Percentiles rank a stretch among this genome's conserved stretches.
These are phyloP conservation scores for Trichosurus vulpecula DNA, from an alignment of 2,797 vertebrate genomes.

Conservation along the genomic window DNA sequence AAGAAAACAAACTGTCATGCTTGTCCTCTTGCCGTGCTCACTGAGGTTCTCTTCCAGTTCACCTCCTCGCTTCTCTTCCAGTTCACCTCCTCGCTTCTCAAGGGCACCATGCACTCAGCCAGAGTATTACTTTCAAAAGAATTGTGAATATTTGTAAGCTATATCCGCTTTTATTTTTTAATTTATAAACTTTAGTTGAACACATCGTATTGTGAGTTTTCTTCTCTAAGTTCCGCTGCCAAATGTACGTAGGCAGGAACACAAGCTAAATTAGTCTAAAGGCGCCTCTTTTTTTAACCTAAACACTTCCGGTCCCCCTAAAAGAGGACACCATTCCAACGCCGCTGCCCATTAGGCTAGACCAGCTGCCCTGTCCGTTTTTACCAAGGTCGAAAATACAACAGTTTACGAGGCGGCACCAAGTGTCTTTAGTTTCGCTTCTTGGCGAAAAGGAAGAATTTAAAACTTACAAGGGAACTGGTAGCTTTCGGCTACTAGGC, in stretches of 20 bases:
- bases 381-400: neutral
- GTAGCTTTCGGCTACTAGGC: neutral
- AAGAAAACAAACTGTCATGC: neutral
- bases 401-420: neutral
- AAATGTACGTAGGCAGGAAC: neutral
- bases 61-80: constrained; percentile 58
- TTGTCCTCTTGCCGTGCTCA: neutral
- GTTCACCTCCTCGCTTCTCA: constrained; percentile 62
- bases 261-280: neutral
- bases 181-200: constrained; percentile 88
- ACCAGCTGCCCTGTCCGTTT: neutral
- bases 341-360: neutral
- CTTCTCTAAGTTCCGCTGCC: constrained; percentile 65
- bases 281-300: neutral
- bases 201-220: constrained; percentile 64
- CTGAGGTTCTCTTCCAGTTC: neutral
- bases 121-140: constrained; percentile 82
- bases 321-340: neutral
- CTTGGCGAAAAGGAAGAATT: neutral
- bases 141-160: constrained; percentile 85
- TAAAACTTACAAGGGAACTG: neutral
- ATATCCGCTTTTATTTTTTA: constrained; percentile 82
- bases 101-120: constrained; percentile 85
- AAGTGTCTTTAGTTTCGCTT: neutral
- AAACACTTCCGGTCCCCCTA: neutral